Evolutionary conservation across 2,888 invertebrate genomes (phyloP), one percentile per base, ranked within the genome.

Genomic region (Drosophila tripunctata): DNA sequence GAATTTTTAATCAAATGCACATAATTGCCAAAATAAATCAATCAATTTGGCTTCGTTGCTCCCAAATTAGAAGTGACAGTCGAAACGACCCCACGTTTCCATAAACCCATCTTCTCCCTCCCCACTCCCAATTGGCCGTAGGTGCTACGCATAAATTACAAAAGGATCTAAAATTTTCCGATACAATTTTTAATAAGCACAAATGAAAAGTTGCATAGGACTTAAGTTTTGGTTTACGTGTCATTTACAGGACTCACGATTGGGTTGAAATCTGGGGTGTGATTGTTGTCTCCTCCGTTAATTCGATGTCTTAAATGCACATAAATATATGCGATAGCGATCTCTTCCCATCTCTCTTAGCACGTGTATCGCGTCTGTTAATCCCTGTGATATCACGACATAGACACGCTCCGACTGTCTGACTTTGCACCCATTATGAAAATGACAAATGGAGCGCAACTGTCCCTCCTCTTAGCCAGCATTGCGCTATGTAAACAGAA

Each of bases 11-110:
- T 87, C 88, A 88, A 88, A 87, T 85, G 78, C 75, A 79, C 76
- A 87, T 87, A 87, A 87, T 88, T 87, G 86, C 87, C 67, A 74
- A 88, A 87, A 87, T 87, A 87, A 87, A 87, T 87, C 87, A 87
- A 87, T 87, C 88, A 87, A 87, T 88, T 86, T 81, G 67, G 66
- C 71, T 65, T 57, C 83, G 69, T 68, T 86, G 67, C 52, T 47
- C 47, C 56, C 71, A 83, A 88, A 87, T 88, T 85, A 78, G 74
- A 83, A 83, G 60, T 83, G 87, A 88, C 87, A 83, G 61, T 36
- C 36, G 41, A 31, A 38, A 12, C 51, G 21, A 10, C 6, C 10
- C 24, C 24, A 24, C 10, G 10, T 14, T 14, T n/a, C 35, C n/a
- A 1, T 27, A n/a, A n/a, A n/a, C 5, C 17, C 30, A 14, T 3